Conservation (phyloP, 30 jellyfish, hydroid and myxozoan genomes). For the Catostylus mosaicus region DNA sequence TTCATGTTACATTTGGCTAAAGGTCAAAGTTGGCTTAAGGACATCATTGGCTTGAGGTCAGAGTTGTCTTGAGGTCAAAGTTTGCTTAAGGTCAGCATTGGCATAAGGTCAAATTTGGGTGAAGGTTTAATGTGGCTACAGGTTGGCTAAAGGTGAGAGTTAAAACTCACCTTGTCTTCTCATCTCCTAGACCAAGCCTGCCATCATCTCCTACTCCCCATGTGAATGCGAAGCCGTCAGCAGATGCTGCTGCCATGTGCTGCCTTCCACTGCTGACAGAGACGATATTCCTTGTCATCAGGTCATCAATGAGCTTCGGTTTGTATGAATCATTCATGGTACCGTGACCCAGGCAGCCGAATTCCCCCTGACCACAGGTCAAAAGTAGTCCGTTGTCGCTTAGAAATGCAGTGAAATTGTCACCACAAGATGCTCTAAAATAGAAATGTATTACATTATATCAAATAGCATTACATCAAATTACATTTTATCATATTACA, state of each 20-base stretch:
- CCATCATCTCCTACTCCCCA: constrained; percentile 99
- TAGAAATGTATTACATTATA: too few relatives aligned
- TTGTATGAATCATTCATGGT: constrained; percentile 64
- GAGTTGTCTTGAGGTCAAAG: too few relatives aligned
- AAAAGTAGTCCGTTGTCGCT: constrained; percentile 93
- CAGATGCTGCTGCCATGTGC: constrained; percentile 85
- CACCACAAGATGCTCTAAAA: constrained; percentile 87
- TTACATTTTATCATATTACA: too few relatives aligned
- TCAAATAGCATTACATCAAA: too few relatives aligned
- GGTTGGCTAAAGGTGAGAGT: too few relatives aligned
- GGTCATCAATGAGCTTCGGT: constrained; percentile 88
- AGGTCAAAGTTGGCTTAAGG: too few relatives aligned
- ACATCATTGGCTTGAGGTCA: too few relatives aligned
- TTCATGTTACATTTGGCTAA: too few relatives aligned
- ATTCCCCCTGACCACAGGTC: constrained; percentile 95
- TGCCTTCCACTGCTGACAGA: constrained; percentile 83
- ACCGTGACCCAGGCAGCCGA: constrained; percentile 95
- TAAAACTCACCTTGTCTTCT: constrained; percentile 59
- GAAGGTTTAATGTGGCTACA: too few relatives aligned
- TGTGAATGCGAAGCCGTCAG: constrained; percentile 87
- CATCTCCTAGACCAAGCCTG: constrained; percentile 89
- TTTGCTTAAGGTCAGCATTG: too few relatives aligned
- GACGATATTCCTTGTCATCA: constrained; percentile 77
- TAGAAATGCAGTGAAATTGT: constrained; percentile 84
- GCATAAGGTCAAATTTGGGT: too few relatives aligned